Evolutionary conservation across 2,888 invertebrate species (phyloP).

Genomic region (Diarsia dahlii): DNA sequence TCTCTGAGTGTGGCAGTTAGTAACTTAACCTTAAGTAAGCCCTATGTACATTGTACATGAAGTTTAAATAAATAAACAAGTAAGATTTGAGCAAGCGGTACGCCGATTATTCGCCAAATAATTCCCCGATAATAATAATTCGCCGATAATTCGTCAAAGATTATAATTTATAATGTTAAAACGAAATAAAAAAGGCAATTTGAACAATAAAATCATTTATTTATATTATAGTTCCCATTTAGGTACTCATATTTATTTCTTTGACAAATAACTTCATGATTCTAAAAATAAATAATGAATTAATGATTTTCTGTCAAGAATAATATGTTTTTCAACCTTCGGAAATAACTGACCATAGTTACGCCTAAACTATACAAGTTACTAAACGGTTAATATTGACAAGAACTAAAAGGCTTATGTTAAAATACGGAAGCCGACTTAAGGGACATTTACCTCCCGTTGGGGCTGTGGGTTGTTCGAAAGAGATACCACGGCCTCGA

Average conservation of each 20-base stretch:
- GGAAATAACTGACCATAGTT: background rate
- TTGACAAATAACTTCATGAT: background rate
- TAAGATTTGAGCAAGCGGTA: background rate
- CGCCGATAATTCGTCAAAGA: no score
- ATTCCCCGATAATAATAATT: no score
- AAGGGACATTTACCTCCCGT: no score
- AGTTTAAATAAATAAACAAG: background rate
- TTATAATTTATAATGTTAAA: background rate
- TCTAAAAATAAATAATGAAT: background rate
- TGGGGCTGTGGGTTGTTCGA: no score
- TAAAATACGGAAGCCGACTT: background rate
- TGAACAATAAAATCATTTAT: conserved; percentile 46
- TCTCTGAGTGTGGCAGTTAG: no score
- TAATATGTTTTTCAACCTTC: background rate
- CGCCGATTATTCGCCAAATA: no score
- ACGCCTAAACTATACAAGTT: background rate
- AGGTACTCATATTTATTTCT: conserved; percentile 23
- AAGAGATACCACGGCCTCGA: no score
- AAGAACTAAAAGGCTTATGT: background rate
- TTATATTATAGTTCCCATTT: conserved; percentile 23
- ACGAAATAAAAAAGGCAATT: conserved; percentile 17
- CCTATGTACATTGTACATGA: no score
- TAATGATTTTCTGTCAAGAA: background rate
- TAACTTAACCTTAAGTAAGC: background rate
- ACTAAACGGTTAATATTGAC: background rate